Conservation (phyloP, 1,140 invertebrate genomes). For the Muscidifurax raptorellus region DNA sequence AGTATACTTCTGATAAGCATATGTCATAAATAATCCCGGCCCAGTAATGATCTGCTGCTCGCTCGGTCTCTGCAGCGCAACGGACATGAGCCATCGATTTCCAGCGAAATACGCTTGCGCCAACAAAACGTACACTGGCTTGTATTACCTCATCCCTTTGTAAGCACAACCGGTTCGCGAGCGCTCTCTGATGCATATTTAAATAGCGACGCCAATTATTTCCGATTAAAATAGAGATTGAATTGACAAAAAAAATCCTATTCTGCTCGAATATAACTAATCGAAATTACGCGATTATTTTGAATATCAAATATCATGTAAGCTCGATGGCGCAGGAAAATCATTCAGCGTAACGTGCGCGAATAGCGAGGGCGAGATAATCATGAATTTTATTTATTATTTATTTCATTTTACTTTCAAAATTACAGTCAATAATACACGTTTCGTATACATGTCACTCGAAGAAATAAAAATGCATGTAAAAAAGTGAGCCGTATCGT, state of each 20-base stretch:
- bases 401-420: not conserved
- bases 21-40: not conserved
- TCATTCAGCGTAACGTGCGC: too few relatives aligned
- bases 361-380: too few relatives aligned
- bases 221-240: not conserved
- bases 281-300: too few relatives aligned
- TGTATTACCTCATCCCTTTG: not conserved
- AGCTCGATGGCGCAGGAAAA: too few relatives aligned
- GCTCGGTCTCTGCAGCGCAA: not conserved
- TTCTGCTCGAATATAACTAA: too few relatives aligned
- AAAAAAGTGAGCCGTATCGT: not conserved
- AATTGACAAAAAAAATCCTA: not conserved
- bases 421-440: not conserved
- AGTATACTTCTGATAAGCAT: constrained; percentile 42
- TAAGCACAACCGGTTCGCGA: too few relatives aligned
- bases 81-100: constrained; percentile 28
- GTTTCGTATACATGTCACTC: not conserved
- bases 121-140: not conserved
- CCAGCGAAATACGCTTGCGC: constrained; percentile 11
- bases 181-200: not conserved
- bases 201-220: not conserved
- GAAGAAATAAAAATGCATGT: not conserved
- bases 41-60: not conserved
- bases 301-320: too few relatives aligned
- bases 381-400: too few relatives aligned